Evolutionary conservation across 2,888 invertebrate species (phyloP), one percentile per base, ranked within the genome.

Genomic region (Eupithecia centaureata): DNA sequence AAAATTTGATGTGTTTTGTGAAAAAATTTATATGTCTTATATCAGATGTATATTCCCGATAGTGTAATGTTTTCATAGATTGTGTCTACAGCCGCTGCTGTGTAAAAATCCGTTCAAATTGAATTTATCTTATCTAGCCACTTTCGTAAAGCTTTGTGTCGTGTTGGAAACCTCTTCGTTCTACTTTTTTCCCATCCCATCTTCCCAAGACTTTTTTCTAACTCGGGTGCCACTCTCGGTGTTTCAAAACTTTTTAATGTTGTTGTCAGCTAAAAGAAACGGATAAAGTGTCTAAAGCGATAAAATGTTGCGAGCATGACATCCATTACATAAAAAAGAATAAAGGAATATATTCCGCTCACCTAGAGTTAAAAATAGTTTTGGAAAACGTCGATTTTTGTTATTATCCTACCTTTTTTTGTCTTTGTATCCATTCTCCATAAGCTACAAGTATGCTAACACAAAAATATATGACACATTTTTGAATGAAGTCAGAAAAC

Each of bases 91-190:
- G 7, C n/a, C 18, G 10, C 7, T 7, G 2, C 10, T 18, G 22
- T 12, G 3, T 47, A 47, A 22, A 22, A 42, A 42, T 12, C 12
- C 0, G 22, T 47, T 47, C 47, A 12, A 47, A 47, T 47, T 47
- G 18, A 42, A 42, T 22, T 22, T 83, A 84, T 85, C 84, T 85
- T 79, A 68, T 75, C 76, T 71, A 78, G 72, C 77, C 76, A 78
- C 80, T 78, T 83, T 76, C 73, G 65, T 73, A 79, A 70, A 74
- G 82, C 74, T 85, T 86, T 82, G 80, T 77, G 75, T 79, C 76
- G 68, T 68, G 59, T 75, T 73, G 51, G 70, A 78, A 70, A 79
- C 77, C 75, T 77, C 68, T 73, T 32, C 61, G 72, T 68, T 65
- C 73, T 73, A 73, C 75, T 77, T 77, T 77, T 77, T 70, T 61